phyloP scores from a whole-genome alignment of 2,797 vertebrate species.

The Microcaecilia unicolor region DNA sequence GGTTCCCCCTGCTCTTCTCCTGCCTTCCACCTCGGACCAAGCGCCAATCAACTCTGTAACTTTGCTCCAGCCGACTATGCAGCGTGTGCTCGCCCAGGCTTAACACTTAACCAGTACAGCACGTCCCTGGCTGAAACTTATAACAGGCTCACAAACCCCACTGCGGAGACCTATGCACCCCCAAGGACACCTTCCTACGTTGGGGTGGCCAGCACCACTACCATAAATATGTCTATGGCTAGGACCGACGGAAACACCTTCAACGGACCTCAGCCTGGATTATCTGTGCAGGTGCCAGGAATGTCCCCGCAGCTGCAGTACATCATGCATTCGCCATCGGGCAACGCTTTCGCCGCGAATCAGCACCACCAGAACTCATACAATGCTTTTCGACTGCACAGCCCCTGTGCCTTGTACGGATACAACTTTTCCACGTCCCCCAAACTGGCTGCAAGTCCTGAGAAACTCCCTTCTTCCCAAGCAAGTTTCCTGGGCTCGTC shows the following conservation, averaged over 20 bases:
- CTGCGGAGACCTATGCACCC: conserved; percentile 55
- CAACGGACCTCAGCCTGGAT: conserved; percentile 76
- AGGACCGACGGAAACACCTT: conserved; percentile 55
- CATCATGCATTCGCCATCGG: conserved; percentile 70
- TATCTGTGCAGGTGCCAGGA: conserved; percentile 87
- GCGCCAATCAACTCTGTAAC: conserved; percentile 74
- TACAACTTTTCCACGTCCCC: conserved; percentile 96
- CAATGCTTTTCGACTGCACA: conserved; percentile 87
- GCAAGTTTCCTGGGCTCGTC: conserved; percentile 90
- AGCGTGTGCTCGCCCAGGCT: conserved; percentile 74
- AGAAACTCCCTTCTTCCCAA: conserved; percentile 89
- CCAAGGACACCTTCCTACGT: conserved; percentile 67
- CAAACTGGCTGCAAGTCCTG: conserved; percentile 91
- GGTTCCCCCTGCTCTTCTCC: conserved; percentile 88
- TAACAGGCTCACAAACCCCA: conserved; percentile 66
- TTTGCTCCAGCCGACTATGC: conserved; percentile 82
- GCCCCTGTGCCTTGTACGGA: conserved; percentile 89
- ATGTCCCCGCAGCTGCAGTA: conserved; percentile 88
- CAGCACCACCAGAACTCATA: conserved; percentile 76
- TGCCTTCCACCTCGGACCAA: conserved; percentile 71
- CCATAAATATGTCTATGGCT: conserved; percentile 63
- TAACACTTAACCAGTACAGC: conserved; percentile 86
- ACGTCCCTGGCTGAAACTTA: conserved; percentile 73
- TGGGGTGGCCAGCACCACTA: conserved; percentile 51
- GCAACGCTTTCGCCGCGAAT: conserved; percentile 66